Conservation (phyloP, 2,113 vertebrate genomes). For the Solea senegalensis region DNA sequence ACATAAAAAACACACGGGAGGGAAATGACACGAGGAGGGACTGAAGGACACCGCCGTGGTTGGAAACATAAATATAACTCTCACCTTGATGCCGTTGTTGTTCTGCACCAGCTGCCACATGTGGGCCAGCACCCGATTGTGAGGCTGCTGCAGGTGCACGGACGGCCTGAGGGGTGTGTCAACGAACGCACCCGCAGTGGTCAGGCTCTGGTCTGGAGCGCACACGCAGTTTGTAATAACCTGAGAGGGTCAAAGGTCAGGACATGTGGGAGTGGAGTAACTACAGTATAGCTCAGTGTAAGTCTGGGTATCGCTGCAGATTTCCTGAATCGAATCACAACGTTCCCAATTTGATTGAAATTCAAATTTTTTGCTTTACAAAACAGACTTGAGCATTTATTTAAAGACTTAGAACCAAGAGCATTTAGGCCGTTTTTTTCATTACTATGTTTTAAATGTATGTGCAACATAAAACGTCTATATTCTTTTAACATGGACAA, state of each 20-base stretch:
- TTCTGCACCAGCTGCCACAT: slow-evolving; percentile 98
- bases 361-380: too few species aligned
- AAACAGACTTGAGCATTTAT: too few species aligned
- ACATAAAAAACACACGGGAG: neutral
- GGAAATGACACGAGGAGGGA: neutral
- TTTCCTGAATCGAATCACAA: too few species aligned
- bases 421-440: too few species aligned
- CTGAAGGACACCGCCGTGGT: too few species aligned
- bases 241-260: slow-evolving; percentile 20
- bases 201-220: slow-evolving; percentile 91
- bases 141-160: slow-evolving; percentile 73
- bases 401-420: too few species aligned
- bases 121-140: slow-evolving; percentile 88
- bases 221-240: slow-evolving; percentile 97
- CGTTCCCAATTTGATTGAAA: too few species aligned
- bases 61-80: neutral
- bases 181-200: slow-evolving; percentile 88
- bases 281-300: too few species aligned
- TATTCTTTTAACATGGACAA: too few species aligned
- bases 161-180: slow-evolving; percentile 77
- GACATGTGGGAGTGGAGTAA: neutral
- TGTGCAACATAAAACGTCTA: too few species aligned
- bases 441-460: too few species aligned
- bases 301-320: too few species aligned
- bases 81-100: slow-evolving; percentile 95